Evolutionary conservation across 2,888 invertebrate genomes (phyloP).

Genomic region (Oligia strigilis): DNA sequence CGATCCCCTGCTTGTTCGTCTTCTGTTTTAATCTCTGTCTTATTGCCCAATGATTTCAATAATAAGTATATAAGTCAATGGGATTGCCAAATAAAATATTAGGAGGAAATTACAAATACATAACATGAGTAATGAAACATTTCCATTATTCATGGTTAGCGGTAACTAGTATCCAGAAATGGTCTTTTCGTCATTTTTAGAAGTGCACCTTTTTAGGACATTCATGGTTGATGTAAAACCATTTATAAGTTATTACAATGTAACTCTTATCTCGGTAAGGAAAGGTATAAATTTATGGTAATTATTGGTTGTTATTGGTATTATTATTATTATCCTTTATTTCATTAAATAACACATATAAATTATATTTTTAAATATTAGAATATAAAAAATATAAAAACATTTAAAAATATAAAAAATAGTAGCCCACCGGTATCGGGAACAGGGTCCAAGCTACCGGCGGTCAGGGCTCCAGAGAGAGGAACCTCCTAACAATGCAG

Average conservation of each 20-base stretch:
- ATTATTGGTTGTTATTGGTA: too few species aligned
- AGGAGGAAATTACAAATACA: background rate
- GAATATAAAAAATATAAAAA: too few species aligned
- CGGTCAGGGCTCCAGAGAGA: too few species aligned
- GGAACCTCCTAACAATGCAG: too few species aligned
- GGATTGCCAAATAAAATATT: constrained; percentile 4
- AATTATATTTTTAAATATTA: too few species aligned
- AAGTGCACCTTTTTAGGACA: background rate
- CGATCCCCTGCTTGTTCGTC: too few species aligned
- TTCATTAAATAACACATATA: too few species aligned
- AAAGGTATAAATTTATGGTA: background rate
- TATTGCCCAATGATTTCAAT: too few species aligned
- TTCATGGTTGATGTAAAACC: background rate
- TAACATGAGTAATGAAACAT: constrained; percentile 4
- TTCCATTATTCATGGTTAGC: background rate
- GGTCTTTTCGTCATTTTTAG: background rate
- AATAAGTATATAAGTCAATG: background rate
- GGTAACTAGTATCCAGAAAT: background rate
- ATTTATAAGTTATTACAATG: background rate
- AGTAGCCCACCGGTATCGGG: too few species aligned
- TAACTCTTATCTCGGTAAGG: background rate
- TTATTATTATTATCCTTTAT: background rate
- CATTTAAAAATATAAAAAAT: too few species aligned
- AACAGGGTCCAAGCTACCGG: too few species aligned
- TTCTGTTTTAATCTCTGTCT: too few species aligned